Evolutionary conservation across 2,888 invertebrate genomes (phyloP).

Genomic region (Acleris sparsana): DNA sequence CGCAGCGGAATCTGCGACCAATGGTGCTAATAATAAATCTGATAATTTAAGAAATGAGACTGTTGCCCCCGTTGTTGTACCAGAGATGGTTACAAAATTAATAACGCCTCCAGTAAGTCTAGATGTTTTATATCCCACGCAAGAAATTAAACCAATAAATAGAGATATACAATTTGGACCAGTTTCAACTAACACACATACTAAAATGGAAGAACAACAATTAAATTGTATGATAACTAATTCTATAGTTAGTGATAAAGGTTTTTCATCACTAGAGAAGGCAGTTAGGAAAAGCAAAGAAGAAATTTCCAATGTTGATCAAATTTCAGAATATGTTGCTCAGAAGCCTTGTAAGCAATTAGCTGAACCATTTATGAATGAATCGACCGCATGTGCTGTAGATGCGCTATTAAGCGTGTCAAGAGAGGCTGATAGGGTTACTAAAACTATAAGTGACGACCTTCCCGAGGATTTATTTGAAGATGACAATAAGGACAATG

Average conservation of each 20-base stretch:
- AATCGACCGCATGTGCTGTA: slow-evolving; percentile 76
- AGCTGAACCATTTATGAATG: slow-evolving; percentile 62
- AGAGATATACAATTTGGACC: slow-evolving; percentile 40
- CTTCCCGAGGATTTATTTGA: slow-evolving; percentile 77
- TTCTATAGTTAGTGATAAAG: slow-evolving; percentile 6
- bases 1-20: slow-evolving; percentile 35
- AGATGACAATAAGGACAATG: slow-evolving; percentile 68
- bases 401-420: slow-evolving; percentile 76
- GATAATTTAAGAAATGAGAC: slow-evolving; percentile 17
- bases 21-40: slow-evolving; percentile 31
- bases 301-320: slow-evolving; percentile 33
- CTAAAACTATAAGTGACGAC: slow-evolving; percentile 69
- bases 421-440: slow-evolving; percentile 72
- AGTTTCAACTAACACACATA: slow-evolving; percentile 4
- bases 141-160: slow-evolving; percentile 63
- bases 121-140: slow-evolving; percentile 63
- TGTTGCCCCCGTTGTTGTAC: slow-evolving; percentile 4
- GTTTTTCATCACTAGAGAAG: slow-evolving; percentile 20
- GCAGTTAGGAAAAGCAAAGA: slow-evolving; percentile 8
- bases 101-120: slow-evolving; percentile 40
- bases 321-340: slow-evolving; percentile 41
- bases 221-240: slow-evolving; percentile 9
- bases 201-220: slow-evolving; percentile 2
- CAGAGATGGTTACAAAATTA: slow-evolving; percentile 21
- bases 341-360: slow-evolving; percentile 46